Conservation (phyloP, 2,113 vertebrate species). For the Martes martes region DNA sequence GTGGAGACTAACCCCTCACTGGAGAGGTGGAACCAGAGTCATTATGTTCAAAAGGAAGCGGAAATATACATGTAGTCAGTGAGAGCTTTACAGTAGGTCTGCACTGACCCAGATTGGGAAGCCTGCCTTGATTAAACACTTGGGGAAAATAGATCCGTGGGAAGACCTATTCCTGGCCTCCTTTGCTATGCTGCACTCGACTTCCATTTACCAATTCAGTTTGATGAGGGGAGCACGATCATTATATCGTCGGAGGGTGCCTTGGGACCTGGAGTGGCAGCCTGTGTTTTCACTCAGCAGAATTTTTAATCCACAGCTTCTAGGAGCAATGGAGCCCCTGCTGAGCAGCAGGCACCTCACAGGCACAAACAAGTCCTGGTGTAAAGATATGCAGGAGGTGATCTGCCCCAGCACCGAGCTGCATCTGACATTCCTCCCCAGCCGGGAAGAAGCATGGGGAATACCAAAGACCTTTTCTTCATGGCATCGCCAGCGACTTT, state of each 20-base stretch:
- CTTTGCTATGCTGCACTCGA: not conserved
- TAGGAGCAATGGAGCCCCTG: conserved; percentile 52
- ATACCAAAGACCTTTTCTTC: not conserved
- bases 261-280: conserved; percentile 65
- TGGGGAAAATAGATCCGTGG: not conserved
- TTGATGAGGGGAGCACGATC: not conserved
- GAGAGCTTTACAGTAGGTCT: not conserved
- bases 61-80: accelerated
- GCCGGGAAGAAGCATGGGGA: not conserved
- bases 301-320: conserved; percentile 72
- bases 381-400: not conserved
- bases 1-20: accelerated
- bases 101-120: not conserved
- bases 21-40: not conserved
- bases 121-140: not conserved
- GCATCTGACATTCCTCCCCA: not conserved
- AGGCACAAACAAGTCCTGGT: conserved; percentile 49
- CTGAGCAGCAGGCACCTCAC: conserved; percentile 59
- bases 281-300: conserved; percentile 68
- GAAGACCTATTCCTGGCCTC: not conserved
- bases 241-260: not conserved
- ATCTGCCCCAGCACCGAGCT: not conserved
- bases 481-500: conserved; percentile 12
- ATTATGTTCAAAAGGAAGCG: not conserved
- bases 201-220: not conserved